Evolutionary conservation across 2,113 vertebrate genomes (phyloP), one percentile per base, ranked within the genome.

Genomic region (Muscicapa adusta): DNA sequence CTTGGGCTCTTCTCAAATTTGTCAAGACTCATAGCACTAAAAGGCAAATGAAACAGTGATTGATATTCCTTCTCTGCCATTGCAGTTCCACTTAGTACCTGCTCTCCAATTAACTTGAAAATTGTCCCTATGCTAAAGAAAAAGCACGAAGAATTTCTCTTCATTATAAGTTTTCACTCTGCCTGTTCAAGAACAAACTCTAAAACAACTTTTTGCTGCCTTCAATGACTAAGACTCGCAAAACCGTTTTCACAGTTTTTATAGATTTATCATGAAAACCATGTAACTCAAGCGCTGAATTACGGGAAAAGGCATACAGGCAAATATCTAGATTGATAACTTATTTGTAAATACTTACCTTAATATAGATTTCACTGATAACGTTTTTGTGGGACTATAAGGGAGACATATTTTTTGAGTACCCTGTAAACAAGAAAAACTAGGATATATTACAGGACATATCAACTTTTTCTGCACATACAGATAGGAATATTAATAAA

Each of bases 341-440:
- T 67, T 45, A 25, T 8, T 53, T 26, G 10, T 56, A 54, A 67
- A 93, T 42, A 96, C 98, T 97, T 97, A 99, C 99, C 99, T 99
- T 98, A 99, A 98, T 97, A 99, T 99, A 96, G 99, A 99, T 98
- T 99, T 99, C 97, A 99, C 99, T 62, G 99, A 99, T 89, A 99
- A 98, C 33, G 99, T 99, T 98, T 99, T 99, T 67, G 99, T 99
- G 58, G 99, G 99, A 96, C 99, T 99, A 94, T 99, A 99, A 65
- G 99, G 99, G 91, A 99, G 99, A 98, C 99, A 99, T 95, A 99
- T 99, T 98, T 99, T 99, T 98, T 99, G 98, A 57, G 99, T 99
- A 82, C 99, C 99, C 99, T 99, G 96, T 16, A 93, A 96, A 89
- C 40, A 92, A 67, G 93, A 93, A 96, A 66, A 77, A 28, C 47